phyloP scores from a whole-genome alignment of 1,140 invertebrate genomes.

The Calephelis virginiensis region DNA sequence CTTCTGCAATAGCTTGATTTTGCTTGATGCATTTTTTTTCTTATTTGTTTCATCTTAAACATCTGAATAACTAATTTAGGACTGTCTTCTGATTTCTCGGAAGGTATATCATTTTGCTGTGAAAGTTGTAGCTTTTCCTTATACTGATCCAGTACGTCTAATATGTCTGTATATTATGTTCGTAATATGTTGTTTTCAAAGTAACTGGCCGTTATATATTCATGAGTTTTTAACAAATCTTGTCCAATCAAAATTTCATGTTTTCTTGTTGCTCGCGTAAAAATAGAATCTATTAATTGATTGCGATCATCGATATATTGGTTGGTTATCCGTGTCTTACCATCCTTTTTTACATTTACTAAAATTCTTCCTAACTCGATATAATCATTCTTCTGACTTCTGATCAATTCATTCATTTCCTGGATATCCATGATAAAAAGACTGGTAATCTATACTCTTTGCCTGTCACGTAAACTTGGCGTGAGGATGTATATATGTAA shows the following conservation, averaged over 20 bases:
- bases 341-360: background rate
- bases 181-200: background rate
- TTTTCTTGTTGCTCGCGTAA: too few species aligned
- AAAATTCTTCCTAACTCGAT: background rate
- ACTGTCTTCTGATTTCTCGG: background rate
- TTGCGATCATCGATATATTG: too few species aligned
- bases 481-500: too few species aligned
- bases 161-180: background rate
- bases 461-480: too few species aligned
- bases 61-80: background rate
- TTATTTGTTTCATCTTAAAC: background rate
- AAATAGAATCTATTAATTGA: too few species aligned
- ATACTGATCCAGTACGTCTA: background rate
- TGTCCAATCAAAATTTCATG: too few species aligned
- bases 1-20: background rate
- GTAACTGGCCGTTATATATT: background rate
- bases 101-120: background rate
- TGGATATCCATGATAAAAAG: background rate
- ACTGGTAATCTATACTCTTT: too few species aligned
- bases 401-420: background rate
- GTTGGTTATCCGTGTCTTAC: background rate
- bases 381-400: background rate
- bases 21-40: background rate
- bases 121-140: background rate
- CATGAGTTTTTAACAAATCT: too few species aligned